A percentile compares a stretch with the other conserved stretches of the same genome.
Evolutionary conservation across 37 sponge, comb jelly and placozoan genomes (phyloP).

Genomic region (Aphrocallistes beatrix): DNA sequence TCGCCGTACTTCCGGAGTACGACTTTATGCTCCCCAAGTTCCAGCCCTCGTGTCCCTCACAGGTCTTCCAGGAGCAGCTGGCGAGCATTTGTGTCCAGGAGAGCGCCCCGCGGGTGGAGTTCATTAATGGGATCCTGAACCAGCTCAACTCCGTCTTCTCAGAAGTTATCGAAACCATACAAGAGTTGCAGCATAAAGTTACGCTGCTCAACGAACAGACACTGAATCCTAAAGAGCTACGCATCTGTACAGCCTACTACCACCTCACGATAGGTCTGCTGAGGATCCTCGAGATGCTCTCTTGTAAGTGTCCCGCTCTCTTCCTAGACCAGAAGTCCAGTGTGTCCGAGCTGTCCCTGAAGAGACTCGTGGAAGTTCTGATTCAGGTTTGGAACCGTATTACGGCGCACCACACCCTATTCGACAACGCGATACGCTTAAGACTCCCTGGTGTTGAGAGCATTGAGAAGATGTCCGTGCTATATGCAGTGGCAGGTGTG

Average conservation of each 20-base stretch:
- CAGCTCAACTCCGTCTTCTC: slow-evolving; percentile 23
- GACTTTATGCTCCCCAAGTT: not conserved
- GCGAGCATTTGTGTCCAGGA: slow-evolving; percentile 16
- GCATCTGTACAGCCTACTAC: slow-evolving; percentile 21
- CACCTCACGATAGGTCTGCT: slow-evolving; percentile 12
- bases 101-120: not conserved
- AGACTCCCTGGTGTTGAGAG: slow-evolving; percentile 20
- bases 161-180: slow-evolving; percentile 14
- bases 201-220: not conserved
- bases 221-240: slow-evolving; percentile 12
- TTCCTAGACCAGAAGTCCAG: slow-evolving; percentile 19
- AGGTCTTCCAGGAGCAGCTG: slow-evolving; percentile 20
- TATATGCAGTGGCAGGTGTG: slow-evolving; percentile 20
- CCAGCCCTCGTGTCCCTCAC: slow-evolving; percentile 18
- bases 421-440: not conserved
- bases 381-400: slow-evolving; percentile 23
- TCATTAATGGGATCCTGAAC: slow-evolving; percentile 16
- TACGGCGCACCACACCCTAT: not conserved
- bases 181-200: not conserved
- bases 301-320: slow-evolving; percentile 6
- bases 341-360: not conserved
- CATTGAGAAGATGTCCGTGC: slow-evolving; percentile 21
- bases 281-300: slow-evolving; percentile 17
- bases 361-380: slow-evolving; percentile 9
- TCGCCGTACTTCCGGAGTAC: not conserved